phyloP scores from a whole-genome alignment of 1,140 invertebrate genomes.

The Arctopsyche grandis region DNA sequence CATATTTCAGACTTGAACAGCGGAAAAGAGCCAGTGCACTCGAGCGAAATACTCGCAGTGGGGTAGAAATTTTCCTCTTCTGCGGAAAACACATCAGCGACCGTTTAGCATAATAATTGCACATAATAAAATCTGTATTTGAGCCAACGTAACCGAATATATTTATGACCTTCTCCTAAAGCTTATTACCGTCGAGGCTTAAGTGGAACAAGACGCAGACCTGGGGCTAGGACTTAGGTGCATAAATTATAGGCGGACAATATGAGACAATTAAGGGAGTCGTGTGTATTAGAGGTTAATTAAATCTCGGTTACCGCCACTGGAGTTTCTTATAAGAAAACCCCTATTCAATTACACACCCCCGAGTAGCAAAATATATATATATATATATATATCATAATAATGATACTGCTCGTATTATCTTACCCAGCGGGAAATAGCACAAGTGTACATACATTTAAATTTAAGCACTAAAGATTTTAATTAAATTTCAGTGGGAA shows the following conservation, averaged over 20 bases:
- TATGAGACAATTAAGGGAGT: constrained; percentile 17
- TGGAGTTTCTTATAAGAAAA: constrained; percentile 1
- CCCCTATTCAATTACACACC: not conserved
- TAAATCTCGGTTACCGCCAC: not conserved
- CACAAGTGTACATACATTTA: too few relatives aligned
- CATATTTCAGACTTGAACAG: too few relatives aligned
- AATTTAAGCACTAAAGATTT: too few relatives aligned
- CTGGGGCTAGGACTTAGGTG: constrained; percentile 4
- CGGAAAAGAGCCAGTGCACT: too few relatives aligned
- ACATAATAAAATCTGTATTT: not conserved
- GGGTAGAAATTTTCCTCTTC: too few relatives aligned
- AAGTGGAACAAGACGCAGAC: constrained; percentile 14
- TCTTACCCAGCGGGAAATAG: too few relatives aligned
- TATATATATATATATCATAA: too few relatives aligned
- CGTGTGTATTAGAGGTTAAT: constrained; percentile 8
- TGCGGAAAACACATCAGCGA: too few relatives aligned
- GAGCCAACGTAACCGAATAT: not conserved
- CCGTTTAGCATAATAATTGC: not conserved
- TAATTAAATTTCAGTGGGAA: too few relatives aligned
- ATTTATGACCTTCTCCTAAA: constrained; percentile 16
- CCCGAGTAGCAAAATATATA: too few relatives aligned
- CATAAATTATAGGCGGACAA: constrained; percentile 26
- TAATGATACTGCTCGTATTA: too few relatives aligned
- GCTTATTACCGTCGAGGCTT: constrained; percentile 2
- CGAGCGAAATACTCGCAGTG: too few relatives aligned